Percentiles rank a stretch among this genome's conserved stretches.
Conservation (phyloP, 2,888 invertebrate genomes). For the Heliconius sara region DNA sequence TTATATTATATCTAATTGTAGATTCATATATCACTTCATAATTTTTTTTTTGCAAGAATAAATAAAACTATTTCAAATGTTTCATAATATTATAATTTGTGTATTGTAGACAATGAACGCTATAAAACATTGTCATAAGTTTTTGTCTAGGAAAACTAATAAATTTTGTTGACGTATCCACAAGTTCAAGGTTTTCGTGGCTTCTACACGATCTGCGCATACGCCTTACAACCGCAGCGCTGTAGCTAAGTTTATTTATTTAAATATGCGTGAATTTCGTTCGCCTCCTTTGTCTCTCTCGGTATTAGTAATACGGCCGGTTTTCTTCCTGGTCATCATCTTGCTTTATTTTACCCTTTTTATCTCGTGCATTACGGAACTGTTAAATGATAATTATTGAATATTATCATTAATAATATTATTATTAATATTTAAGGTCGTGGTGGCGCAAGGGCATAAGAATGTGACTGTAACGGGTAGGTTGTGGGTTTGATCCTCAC, state of each 20-base stretch:
- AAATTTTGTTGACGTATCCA: conserved; percentile 50
- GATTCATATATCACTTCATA: not conserved
- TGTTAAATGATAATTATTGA: conserved; percentile 18
- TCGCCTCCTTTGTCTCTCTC: conserved; percentile 71
- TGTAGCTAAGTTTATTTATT: conserved; percentile 75
- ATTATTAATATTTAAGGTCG: no score
- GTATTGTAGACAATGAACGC: not conserved
- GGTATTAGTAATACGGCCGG: conserved; percentile 62
- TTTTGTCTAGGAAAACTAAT: conserved; percentile 20
- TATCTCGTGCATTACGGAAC: conserved; percentile 26
- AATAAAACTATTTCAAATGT: not conserved
- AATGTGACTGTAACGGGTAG: no score
- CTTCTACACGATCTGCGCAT: conserved; percentile 54
- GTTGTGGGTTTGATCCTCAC: no score
- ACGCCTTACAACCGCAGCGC: conserved; percentile 55
- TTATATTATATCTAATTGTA: not conserved
- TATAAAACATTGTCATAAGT: not conserved
- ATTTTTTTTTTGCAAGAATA: not conserved
- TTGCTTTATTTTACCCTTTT: conserved; percentile 50
- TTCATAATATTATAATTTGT: not conserved
- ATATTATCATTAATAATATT: not conserved
- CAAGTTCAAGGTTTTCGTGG: conserved; percentile 39
- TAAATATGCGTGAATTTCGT: conserved; percentile 76
- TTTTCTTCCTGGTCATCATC: conserved; percentile 63
- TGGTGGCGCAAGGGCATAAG: no score